Conservation (phyloP, 2,113 vertebrate genomes). For the Capreolus pygargus region DNA sequence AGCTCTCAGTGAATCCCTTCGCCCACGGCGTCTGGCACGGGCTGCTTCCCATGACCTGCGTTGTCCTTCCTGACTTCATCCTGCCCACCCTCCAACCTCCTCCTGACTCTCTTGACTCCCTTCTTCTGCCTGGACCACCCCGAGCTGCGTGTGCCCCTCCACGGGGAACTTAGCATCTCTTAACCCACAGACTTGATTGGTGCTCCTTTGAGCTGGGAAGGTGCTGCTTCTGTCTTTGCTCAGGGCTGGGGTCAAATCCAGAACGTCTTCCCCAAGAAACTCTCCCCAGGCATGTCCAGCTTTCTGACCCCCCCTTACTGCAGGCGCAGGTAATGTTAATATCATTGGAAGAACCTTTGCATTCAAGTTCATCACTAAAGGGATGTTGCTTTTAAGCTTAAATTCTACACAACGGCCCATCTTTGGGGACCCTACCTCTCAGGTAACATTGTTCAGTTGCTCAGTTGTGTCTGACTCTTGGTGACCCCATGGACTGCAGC, state of each 20-base stretch:
- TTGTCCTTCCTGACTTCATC: background rate
- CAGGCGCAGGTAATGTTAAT: rapidly evolving
- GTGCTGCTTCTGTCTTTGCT: background rate
- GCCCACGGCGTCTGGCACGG: rapidly evolving
- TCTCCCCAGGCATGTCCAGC: rapidly evolving
- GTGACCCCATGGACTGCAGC: background rate
- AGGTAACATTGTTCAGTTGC: background rate
- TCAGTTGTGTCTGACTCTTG: background rate
- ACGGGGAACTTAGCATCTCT: rapidly evolving
- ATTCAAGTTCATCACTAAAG: background rate
- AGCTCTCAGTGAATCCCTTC: background rate
- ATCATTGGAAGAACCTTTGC: background rate
- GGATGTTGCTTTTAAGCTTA: background rate
- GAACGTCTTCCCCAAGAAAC: background rate
- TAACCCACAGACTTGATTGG: rapidly evolving
- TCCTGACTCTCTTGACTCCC: background rate
- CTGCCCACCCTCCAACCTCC: background rate
- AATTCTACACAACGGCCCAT: background rate
- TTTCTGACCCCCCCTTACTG: background rate
- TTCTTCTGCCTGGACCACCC: rapidly evolving
- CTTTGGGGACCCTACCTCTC: background rate
- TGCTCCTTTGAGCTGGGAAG: background rate
- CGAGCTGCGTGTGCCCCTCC: rapidly evolving
- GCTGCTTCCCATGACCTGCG: rapidly evolving
- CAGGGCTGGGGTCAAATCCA: background rate